Percentiles rank a stretch among this genome's conserved stretches.
phyloP scores from a whole-genome alignment of 2,113 vertebrate genomes.

The Antidorcas marsupialis region DNA sequence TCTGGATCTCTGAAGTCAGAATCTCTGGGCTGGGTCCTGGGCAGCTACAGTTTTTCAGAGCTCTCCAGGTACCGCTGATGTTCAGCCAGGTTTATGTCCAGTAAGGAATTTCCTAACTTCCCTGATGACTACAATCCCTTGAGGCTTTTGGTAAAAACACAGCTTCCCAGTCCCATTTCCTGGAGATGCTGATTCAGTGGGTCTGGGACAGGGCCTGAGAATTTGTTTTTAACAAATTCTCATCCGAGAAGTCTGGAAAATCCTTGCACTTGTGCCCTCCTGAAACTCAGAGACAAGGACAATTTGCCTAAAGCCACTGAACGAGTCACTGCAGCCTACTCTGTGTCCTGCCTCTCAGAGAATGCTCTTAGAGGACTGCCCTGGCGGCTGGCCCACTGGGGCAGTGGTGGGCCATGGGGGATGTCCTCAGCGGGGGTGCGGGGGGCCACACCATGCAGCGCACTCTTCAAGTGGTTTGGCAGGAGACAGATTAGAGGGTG shows the following conservation, averaged over 20 bases:
- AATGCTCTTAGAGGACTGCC: background rate
- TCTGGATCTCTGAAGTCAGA: background rate
- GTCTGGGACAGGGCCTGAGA: slow-evolving; percentile 5
- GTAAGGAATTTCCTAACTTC: background rate
- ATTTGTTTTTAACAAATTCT: slow-evolving; percentile 24
- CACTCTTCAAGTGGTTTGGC: background rate
- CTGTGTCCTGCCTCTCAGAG: background rate
- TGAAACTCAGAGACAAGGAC: background rate
- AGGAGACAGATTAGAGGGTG: background rate
- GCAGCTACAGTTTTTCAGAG: background rate
- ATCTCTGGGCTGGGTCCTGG: background rate
- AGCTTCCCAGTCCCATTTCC: background rate
- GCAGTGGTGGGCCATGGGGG: too few species aligned
- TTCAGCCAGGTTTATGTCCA: background rate
- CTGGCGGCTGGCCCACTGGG: background rate
- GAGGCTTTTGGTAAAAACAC: background rate
- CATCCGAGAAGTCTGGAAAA: slow-evolving; percentile 1
- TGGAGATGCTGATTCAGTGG: slow-evolving; percentile 46
- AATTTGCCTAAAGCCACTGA: background rate
- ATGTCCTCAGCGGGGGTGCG: background rate
- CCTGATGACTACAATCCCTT: background rate
- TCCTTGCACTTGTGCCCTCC: background rate
- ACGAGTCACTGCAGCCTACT: background rate
- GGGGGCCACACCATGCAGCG: background rate
- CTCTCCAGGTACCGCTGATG: background rate